phyloP scores from a whole-genome alignment of 2,888 invertebrate species.

The Ennomos erosarius region DNA sequence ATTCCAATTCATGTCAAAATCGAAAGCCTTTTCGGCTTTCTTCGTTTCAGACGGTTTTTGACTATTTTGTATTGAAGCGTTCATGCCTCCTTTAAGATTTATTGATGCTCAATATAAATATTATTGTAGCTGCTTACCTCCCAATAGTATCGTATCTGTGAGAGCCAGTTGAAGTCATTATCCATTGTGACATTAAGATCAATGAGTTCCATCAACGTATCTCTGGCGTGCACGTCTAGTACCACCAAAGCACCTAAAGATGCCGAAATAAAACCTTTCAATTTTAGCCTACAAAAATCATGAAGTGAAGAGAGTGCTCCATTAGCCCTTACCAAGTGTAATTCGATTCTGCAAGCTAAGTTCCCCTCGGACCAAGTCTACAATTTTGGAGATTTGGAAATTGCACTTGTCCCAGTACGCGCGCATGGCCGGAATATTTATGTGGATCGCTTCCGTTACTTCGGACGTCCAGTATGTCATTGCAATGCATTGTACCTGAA shows the following conservation, averaged over 20 bases:
- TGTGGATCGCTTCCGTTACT: constrained; percentile 91
- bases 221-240: constrained; percentile 96
- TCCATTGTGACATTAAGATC: constrained; percentile 87
- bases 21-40: too few species aligned
- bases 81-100: too few species aligned
- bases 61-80: too few species aligned
- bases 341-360: constrained; percentile 94
- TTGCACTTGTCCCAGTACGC: constrained; percentile 90
- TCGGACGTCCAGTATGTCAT: constrained; percentile 96
- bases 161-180: constrained; percentile 96
- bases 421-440: constrained; percentile 82
- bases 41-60: too few species aligned
- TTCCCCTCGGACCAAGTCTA: constrained; percentile 94
- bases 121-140: constrained; percentile 75
- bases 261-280: neutral
- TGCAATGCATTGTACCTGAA: constrained; percentile 90
- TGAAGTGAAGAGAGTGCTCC: too few species aligned
- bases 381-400: constrained; percentile 91
- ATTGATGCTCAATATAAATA: too few species aligned
- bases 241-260: constrained; percentile 93
- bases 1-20: too few species aligned
- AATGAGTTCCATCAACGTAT: constrained; percentile 90
- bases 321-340: constrained; percentile 87
- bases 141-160: constrained; percentile 93
- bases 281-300: too few species aligned